Evolutionary conservation across 2,113 vertebrate genomes (phyloP), one percentile per base, ranked within the genome.

Genomic region (Cyprinodon variegatus): DNA sequence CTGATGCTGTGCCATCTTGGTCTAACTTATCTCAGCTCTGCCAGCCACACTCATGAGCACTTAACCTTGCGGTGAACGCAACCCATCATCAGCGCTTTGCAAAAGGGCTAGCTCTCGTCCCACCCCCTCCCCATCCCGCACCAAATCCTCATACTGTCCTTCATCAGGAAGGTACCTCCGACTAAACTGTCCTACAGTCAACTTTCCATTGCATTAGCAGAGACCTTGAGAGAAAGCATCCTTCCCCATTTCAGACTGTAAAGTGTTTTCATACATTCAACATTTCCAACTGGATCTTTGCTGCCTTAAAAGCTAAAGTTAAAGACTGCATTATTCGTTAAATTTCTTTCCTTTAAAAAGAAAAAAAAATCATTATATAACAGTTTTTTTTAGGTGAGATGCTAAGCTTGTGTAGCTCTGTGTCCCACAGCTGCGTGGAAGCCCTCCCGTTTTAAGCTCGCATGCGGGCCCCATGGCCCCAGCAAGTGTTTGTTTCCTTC

Each of bases 1-100:
- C 78, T 75, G 70, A 81, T 83, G 75, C 83, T 41, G 74, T 89
- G 80, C 72, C 85, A 91, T 94, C 90, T 86, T 78, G 57, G 79
- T 86, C 78, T 72, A 88, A 91, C 90, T 93, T 94, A 94, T 95
- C 94, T 92, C 43, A 75, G 81, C 86, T 88, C 87, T 86, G 86
- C 93, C 91, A 93, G 93, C 84, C 85, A 76, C 79, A 71, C 83
- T 91, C 86, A 88, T 72, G 86, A 92, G 90, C 90, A 92, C 91
- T 93, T 94, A 92, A 92, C 93, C 93, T 93, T 93, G 90, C 63
- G 79, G 84, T 78, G 86, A 94, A 88, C 73, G 84, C 86, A 81
- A 88, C 81, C 89, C 87, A 90, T 93, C 91, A 92, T 88, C 89
- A 77, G 69, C 50, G 60, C 83, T 85, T 88, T 70, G 65, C 77